Base-by-base conservation (phyloP, 1,140 invertebrate species). In the Yoshiicerus persimilis region DNA sequence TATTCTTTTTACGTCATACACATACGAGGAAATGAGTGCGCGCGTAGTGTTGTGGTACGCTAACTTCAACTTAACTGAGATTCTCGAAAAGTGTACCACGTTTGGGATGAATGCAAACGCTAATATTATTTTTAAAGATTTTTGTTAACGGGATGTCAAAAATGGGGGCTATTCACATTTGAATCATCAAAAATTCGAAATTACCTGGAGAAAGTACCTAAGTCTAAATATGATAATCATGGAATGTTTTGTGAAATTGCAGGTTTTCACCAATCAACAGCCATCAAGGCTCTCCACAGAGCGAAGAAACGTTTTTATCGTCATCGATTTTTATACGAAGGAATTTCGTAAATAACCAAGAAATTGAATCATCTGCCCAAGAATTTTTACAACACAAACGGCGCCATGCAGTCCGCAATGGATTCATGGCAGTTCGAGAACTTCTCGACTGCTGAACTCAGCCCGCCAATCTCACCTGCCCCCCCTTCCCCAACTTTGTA, bases 381-480 rank as follows among this genome's bases (percentile, higher is more conserved):
- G 70, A 64, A 90, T 90, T 88, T 77, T n/a, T 36, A 30, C 64
- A n/a, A 20, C 85, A 84, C 41, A n/a, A 41, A 41, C 32, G 32
- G 38, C 36, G 89, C 89, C 89, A 90, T 90, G 89, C 85, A 90
- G 89, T 88, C 89, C 80, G 34, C 39, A 75, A 38, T 88, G 89
- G 87, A 66, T 88, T 90, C 89, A 87, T 90, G 89, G 89, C 89
- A 89, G 87, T 83, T 88, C 86, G 87, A 88, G 87, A 75, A 87
- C 75, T 90, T 84, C 87, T 87, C 89, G 85, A 70, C 89, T 90
- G 89, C 89, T 90, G 87, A 90, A 88, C 62, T 87, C 66, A 90
- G 86, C 41, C 87, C 89, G 25, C 89, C 89, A 41, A 87, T 84
- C 86, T 90, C 89, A 90, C 89, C 89, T 36, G 80, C 89, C 25